These are phyloP conservation scores for Danio kyathit DNA, from an alignment of 2,797 vertebrate species.

Conservation along the genomic window DNA sequence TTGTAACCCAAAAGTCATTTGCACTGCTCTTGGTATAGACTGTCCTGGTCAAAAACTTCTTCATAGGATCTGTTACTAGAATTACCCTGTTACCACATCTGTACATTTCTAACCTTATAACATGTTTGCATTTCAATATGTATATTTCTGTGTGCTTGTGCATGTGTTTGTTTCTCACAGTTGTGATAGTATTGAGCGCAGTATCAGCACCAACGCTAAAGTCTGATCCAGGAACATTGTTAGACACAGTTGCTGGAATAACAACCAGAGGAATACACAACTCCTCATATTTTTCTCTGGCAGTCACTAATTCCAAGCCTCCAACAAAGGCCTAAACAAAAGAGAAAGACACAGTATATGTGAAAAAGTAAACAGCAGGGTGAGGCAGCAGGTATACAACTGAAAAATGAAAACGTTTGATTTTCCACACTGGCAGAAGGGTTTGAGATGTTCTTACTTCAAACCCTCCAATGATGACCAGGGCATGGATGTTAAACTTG, in stretches of 20 bases:
- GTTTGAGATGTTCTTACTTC: constrained; percentile 79
- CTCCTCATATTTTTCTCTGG: constrained; percentile 89
- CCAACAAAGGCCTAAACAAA: constrained; percentile 83
- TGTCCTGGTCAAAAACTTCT: too few relatives aligned
- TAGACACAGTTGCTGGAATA: constrained; percentile 95
- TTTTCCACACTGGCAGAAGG: background rate
- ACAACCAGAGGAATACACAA: constrained; percentile 93
- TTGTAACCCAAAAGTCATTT: too few relatives aligned
- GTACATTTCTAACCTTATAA: too few relatives aligned
- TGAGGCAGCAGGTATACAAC: background rate
- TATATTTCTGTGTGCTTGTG: too few relatives aligned
- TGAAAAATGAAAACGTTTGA: background rate
- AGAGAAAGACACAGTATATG: background rate
- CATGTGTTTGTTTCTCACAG: constrained; percentile 63
- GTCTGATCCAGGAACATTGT: constrained; percentile 95
- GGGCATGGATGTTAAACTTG: constrained; percentile 89
- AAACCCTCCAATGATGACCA: constrained; percentile 93
- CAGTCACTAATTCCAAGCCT: constrained; percentile 89
- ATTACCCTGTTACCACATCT: too few relatives aligned
- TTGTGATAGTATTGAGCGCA: constrained; percentile 80
- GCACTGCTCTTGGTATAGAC: too few relatives aligned
- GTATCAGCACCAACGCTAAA: constrained; percentile 92
- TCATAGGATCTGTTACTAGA: too few relatives aligned
- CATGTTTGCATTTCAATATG: too few relatives aligned
- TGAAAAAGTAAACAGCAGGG: background rate